A percentile compares a stretch with the other conserved stretches of the same genome.
Conservation (phyloP, 2,888 invertebrate genomes). For the Dolichomitus sp. region DNA sequence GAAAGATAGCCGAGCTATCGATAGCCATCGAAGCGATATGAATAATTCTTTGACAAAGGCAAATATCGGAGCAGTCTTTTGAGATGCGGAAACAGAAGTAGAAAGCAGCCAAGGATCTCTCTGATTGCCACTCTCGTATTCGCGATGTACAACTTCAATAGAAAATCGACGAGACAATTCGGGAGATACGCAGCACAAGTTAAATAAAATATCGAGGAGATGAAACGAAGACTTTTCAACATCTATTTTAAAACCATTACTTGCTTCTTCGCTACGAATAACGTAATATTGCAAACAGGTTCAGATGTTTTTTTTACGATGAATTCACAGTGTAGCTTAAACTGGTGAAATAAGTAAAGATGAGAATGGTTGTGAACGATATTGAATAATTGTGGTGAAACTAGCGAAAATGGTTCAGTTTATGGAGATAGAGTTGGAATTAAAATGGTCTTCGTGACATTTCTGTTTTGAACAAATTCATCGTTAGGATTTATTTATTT, state of each 20-base stretch:
- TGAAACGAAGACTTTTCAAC: conserved; percentile 3
- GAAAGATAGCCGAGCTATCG: conserved; percentile 27
- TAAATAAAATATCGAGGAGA: conserved; percentile 47
- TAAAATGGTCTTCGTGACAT: too few relatives aligned
- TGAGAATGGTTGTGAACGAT: too few relatives aligned
- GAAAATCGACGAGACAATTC: conserved; percentile 51
- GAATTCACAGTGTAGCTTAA: neutral
- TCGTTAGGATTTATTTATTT: too few relatives aligned
- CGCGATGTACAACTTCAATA: conserved; percentile 16
- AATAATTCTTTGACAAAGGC: conserved; percentile 61
- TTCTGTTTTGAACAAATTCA: too few relatives aligned
- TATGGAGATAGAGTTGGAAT: too few relatives aligned
- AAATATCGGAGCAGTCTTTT: conserved; percentile 57
- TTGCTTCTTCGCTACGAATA: neutral
- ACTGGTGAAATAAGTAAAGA: too few relatives aligned
- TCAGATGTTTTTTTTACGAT: neutral
- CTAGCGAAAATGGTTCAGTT: too few relatives aligned
- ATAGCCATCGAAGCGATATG: conserved; percentile 62
- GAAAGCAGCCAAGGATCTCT: conserved; percentile 26
- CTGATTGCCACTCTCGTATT: conserved; percentile 53
- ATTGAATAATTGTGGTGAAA: too few relatives aligned
- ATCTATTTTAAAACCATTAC: conserved; percentile 3
- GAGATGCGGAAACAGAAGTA: conserved; percentile 39
- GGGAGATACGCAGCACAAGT: conserved; percentile 22
- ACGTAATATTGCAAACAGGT: neutral